A percentile compares a stretch with the other conserved stretches of the same genome.
phyloP scores from a whole-genome alignment of 2,888 invertebrate genomes.

The Lepidochrysops patricia region DNA sequence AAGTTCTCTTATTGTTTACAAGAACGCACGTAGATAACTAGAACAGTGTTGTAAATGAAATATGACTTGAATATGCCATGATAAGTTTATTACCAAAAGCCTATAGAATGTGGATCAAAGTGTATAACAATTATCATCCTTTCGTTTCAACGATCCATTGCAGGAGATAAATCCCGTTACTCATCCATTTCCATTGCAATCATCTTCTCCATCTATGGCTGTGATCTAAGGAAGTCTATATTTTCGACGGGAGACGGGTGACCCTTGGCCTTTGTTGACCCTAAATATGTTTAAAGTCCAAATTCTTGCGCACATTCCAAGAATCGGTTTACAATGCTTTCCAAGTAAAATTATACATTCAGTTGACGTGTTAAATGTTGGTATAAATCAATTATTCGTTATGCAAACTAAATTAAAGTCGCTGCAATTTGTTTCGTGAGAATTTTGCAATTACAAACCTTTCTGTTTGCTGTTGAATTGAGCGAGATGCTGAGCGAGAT shows the following conservation, averaged over 20 bases:
- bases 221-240: too few relatives aligned
- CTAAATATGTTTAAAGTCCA: too few relatives aligned
- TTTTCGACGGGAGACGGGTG: too few relatives aligned
- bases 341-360: neutral
- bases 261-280: too few relatives aligned
- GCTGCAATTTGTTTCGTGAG: constrained; percentile 1
- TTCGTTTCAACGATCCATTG: too few relatives aligned
- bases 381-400: constrained; percentile 6
- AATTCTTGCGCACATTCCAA: neutral
- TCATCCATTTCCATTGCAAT: too few relatives aligned
- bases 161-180: too few relatives aligned
- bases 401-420: constrained; percentile 1
- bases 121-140: too few relatives aligned
- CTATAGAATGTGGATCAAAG: too few relatives aligned
- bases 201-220: too few relatives aligned
- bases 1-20: constrained; percentile 1
- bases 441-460: constrained; percentile 3
- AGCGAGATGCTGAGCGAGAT: neutral
- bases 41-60: neutral
- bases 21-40: neutral
- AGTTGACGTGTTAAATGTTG: neutral
- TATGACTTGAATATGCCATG: neutral
- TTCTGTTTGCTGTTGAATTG: neutral
- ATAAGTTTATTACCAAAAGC: too few relatives aligned
- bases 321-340: neutral